These are phyloP conservation scores for Gobio occitaniae DNA, from an alignment of 2,797 vertebrate genomes.

Conservation along the genomic window DNA sequence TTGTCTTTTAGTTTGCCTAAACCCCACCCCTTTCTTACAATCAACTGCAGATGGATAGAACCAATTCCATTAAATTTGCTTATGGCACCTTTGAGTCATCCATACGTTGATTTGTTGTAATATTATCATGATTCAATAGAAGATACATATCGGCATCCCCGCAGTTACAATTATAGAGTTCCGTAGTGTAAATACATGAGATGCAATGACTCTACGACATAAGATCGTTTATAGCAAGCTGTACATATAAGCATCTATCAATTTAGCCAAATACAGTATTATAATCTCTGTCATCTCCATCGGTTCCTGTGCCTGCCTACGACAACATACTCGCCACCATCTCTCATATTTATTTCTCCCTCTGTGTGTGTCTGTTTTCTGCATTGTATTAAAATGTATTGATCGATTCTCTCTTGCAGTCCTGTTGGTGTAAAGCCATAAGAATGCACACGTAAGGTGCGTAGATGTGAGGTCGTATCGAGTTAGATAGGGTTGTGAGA, in stretches of 20 bases:
- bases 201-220: conserved; percentile 77
- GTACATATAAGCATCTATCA: conserved; percentile 82
- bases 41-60: not conserved
- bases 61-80: not conserved
- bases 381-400: conserved; percentile 79
- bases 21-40: not conserved
- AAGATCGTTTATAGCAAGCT: conserved; percentile 78
- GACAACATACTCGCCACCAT: conserved; percentile 77
- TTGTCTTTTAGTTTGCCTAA: not conserved
- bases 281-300: conserved; percentile 78
- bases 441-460: conserved; percentile 64
- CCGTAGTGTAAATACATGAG: conserved; percentile 74
- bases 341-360: conserved; percentile 73
- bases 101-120: conserved; percentile 46
- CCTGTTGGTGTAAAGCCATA: conserved; percentile 74
- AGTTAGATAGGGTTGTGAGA: conserved; percentile 61
- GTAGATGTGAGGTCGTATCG: conserved; percentile 71
- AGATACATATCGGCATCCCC: conserved; percentile 59
- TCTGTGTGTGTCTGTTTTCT: conserved; percentile 69
- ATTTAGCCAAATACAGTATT: conserved; percentile 85
- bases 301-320: conserved; percentile 79
- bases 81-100: conserved; percentile 44
- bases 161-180: conserved; percentile 72
- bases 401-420: conserved; percentile 74
- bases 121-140: conserved; percentile 48